Percentiles rank a stretch among this genome's conserved stretches.
These are phyloP conservation scores for Trogon melanurus DNA, from an alignment of 2,113 vertebrate genomes.

Conservation along the genomic window DNA sequence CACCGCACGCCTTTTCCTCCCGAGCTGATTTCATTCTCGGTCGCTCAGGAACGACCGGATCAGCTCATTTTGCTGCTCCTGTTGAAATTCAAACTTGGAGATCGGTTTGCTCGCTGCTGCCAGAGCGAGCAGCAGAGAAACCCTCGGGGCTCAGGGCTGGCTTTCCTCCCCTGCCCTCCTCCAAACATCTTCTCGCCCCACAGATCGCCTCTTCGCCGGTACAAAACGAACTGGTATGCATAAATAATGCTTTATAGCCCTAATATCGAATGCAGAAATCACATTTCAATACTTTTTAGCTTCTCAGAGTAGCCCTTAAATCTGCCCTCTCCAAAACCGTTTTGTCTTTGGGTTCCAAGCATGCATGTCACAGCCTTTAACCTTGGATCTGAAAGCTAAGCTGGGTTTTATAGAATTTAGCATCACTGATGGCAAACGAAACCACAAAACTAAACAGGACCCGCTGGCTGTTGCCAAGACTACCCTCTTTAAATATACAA, in stretches of 20 bases:
- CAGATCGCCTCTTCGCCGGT: not conserved
- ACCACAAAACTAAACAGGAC: not conserved
- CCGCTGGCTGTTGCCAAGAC: not conserved
- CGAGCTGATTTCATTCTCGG: accelerated
- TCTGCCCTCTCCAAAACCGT: not conserved
- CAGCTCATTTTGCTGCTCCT: not conserved
- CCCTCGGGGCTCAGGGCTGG: not conserved
- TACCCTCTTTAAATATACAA: not conserved
- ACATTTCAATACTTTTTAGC: not conserved
- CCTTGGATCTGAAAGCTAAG: not conserved
- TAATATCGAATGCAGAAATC: not conserved
- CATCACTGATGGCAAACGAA: not conserved
- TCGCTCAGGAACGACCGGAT: not conserved
- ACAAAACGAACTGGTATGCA: not conserved
- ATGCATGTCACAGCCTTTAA: not conserved
- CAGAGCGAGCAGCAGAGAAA: not conserved
- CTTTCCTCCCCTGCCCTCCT: not conserved
- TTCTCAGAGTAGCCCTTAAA: not conserved
- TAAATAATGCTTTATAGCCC: not conserved
- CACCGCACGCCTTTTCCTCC: not conserved
- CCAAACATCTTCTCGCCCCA: not conserved
- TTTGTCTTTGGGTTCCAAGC: not conserved
- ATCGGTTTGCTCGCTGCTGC: not conserved
- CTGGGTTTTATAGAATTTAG: not conserved
- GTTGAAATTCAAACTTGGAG: not conserved